Evolutionary conservation across 2,797 vertebrate genomes (phyloP), one percentile per base, ranked within the genome.

Genomic region (Lutjanus argentimaculatus): DNA sequence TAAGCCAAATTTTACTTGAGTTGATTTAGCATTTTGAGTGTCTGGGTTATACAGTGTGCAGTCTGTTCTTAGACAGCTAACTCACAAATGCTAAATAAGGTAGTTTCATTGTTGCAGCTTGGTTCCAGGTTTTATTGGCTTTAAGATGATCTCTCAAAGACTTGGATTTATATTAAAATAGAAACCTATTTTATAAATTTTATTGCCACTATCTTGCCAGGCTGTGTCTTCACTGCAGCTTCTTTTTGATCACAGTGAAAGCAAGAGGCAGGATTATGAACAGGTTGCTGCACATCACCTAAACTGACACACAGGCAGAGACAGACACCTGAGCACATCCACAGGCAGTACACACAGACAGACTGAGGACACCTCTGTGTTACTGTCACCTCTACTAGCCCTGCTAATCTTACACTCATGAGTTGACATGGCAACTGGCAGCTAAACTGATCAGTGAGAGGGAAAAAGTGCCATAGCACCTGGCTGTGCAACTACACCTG

Each of bases 391-490:
- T 87, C 66, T 40, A 8, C 61, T 46, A 25, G 42, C 42, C 63
- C 51, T 49, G 75, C 61, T 51, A 74, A 58, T 77, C 55, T 59
- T 71, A 75, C 78, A 69, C 63, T 74, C 72, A 58, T 17, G 71
- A 72, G 73, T 72, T 84, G 87, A 89, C 70, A 85, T 77, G 67
- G 45, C 61, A 71, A 80, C 82, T 25, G 30, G 83, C 73, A 78
- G 82, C 72, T 75, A 86, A 88, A 88, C 79, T 62, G 75, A 87
- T 81, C 65, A 66, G 74, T 56, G 13, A 56, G 72, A 80, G 65
- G 42, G 64, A 68, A 68, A 64, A 72, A 67, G 68, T 57, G 78
- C 71, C 69, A 30, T 42, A 75, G 77, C 79, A 80, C 71, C 75
- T 83, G 80, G 79, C 85, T 53, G 66, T 72, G 67, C 46, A 48